Conservation (phyloP, 2,888 invertebrate genomes). For the Chironomus tentans region DNA sequence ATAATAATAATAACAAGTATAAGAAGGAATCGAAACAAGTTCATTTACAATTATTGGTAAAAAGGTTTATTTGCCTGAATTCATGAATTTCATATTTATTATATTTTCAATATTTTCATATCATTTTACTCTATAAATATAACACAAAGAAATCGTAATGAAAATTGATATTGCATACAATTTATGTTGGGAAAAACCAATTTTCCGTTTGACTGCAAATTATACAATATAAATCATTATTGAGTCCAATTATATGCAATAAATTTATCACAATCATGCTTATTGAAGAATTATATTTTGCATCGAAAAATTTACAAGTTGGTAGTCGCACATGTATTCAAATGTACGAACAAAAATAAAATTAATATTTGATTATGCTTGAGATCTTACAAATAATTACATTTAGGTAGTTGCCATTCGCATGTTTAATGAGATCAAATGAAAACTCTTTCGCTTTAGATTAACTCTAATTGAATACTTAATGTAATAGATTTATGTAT, state of each 20-base stretch:
- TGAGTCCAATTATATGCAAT: slow-evolving; percentile 2
- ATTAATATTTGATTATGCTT: not conserved
- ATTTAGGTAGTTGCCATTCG: not conserved
- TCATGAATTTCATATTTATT: not conserved
- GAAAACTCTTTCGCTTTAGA: not conserved
- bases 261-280: slow-evolving; percentile 26
- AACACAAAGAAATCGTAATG: not conserved
- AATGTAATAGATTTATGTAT: not conserved
- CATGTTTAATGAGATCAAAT: slow-evolving; percentile 20
- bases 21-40: too few relatives aligned
- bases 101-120: not conserved
- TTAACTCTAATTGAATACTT: not conserved
- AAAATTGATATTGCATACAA: slow-evolving; percentile 19
- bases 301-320: not conserved
- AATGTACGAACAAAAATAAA: not conserved
- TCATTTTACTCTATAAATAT: not conserved
- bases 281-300: slow-evolving; percentile 11
- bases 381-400: slow-evolving; percentile 1
- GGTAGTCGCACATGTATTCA: not conserved
- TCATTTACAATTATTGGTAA: not conserved
- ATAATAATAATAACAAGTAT: too few relatives aligned
- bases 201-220: slow-evolving; percentile 18
- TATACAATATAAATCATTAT: not conserved
- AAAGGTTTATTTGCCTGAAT: not conserved
- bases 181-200: not conserved